Evolutionary conservation across 1,140 invertebrate genomes (phyloP).

Genomic region (Rhagoletis zephyria): DNA sequence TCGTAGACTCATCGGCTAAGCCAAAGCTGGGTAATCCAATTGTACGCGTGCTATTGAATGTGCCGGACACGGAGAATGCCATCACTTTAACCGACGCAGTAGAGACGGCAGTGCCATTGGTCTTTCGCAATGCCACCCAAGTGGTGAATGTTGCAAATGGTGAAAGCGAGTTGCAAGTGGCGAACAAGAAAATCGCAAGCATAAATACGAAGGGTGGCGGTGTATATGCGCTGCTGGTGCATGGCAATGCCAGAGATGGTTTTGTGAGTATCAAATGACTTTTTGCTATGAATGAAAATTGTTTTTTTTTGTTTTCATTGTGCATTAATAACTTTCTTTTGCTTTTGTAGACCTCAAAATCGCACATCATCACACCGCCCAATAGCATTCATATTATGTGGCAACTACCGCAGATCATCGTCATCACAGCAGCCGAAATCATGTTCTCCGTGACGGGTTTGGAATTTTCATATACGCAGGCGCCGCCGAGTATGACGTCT

Average conservation of each 20-base stretch:
- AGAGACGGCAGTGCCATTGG: neutral
- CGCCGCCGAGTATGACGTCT: constrained; percentile 93
- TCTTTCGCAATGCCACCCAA: constrained; percentile 64
- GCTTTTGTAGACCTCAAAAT: constrained; percentile 45
- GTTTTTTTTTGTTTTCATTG: constrained; percentile 67
- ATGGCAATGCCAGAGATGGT: constrained; percentile 61
- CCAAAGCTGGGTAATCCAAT: constrained; percentile 54
- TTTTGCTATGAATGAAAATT: neutral
- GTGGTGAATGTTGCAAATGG: constrained; percentile 72
- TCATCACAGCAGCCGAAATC: constrained; percentile 89
- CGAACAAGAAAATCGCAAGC: constrained; percentile 63
- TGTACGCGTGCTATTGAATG: constrained; percentile 64
- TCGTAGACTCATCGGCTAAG: constrained; percentile 62
- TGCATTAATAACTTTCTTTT: constrained; percentile 75
- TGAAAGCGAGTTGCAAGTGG: constrained; percentile 71
- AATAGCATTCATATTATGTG: constrained; percentile 86
- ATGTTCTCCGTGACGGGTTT: constrained; percentile 93
- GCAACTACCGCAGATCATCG: constrained; percentile 89
- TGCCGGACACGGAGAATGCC: constrained; percentile 51
- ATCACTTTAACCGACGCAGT: constrained; percentile 56
- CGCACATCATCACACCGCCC: constrained; percentile 75
- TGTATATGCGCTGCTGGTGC: constrained; percentile 76
- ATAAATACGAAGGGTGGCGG: constrained; percentile 75
- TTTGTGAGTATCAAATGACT: constrained; percentile 48
- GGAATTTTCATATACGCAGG: constrained; percentile 92